A percentile compares a stretch with the other conserved stretches of the same genome.
Evolutionary conservation across 2,888 invertebrate species (phyloP).

Genomic region (Campoletis raptor): DNA sequence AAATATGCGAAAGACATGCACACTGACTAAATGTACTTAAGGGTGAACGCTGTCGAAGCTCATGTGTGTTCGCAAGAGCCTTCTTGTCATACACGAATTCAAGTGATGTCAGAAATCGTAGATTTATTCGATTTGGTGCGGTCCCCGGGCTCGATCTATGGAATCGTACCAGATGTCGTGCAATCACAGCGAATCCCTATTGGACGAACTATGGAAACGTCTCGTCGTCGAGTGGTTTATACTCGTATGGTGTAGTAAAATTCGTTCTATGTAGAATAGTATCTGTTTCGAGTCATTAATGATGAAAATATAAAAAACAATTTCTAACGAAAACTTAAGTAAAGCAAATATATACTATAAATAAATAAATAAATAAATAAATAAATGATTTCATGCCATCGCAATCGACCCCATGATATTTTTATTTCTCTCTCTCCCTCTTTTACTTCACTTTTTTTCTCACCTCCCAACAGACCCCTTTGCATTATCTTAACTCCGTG

Average conservation of each 20-base stretch:
- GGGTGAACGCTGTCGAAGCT: slow-evolving; percentile 11
- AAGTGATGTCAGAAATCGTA: slow-evolving; percentile 39
- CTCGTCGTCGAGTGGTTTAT: slow-evolving; percentile 10
- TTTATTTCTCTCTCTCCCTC: background rate
- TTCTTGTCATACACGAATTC: slow-evolving; percentile 56
- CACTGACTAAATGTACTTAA: slow-evolving; percentile 12
- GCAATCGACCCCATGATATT: background rate
- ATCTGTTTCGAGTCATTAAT: background rate
- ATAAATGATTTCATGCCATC: no score
- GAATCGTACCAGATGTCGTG: slow-evolving; percentile 65
- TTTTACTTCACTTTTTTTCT: background rate
- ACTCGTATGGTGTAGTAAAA: background rate
- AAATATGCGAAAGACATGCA: background rate
- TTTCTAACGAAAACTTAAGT: no score
- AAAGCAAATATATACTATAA: no score
- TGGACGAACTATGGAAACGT: slow-evolving; percentile 35
- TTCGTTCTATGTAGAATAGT: background rate
- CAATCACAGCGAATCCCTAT: slow-evolving; percentile 52
- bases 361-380: no score
- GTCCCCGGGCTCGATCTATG: slow-evolving; percentile 48
- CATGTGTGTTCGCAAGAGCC: slow-evolving; percentile 30
- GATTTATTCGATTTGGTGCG: slow-evolving; percentile 31
- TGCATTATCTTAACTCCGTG: slow-evolving; percentile 16
- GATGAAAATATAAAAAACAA: no score
- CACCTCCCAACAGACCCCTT: background rate